phyloP scores from a whole-genome alignment of 2,888 invertebrate genomes.

The Clostera curtula region DNA sequence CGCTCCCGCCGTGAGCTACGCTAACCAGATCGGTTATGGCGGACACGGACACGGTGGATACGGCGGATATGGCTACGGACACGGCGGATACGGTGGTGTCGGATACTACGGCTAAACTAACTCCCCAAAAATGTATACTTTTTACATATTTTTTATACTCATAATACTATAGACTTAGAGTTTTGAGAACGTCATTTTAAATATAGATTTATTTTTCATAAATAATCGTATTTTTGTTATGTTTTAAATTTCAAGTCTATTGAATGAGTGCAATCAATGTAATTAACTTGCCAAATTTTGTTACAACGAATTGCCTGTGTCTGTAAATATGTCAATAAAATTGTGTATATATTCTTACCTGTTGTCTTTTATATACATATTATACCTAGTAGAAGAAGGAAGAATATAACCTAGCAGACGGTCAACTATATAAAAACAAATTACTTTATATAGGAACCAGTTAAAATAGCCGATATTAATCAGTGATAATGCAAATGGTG shows the following conservation, averaged over 20 bases:
- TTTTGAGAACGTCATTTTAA: slow-evolving; percentile 6
- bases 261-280: slow-evolving; percentile 4
- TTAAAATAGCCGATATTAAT: too few species aligned
- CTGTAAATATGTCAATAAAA: slow-evolving; percentile 47
- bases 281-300: slow-evolving; percentile 14
- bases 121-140: slow-evolving; percentile 5
- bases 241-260: slow-evolving; percentile 4
- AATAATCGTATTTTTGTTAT: neutral
- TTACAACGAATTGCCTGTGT: slow-evolving; percentile 35
- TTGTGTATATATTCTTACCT: slow-evolving; percentile 7
- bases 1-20: slow-evolving; percentile 32
- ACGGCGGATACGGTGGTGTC: slow-evolving; percentile 29
- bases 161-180: slow-evolving; percentile 11
- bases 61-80: slow-evolving; percentile 21
- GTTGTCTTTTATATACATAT: neutral
- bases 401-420: too few species aligned
- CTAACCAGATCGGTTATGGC: slow-evolving; percentile 26
- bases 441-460: too few species aligned
- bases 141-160: slow-evolving; percentile 23
- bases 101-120: slow-evolving; percentile 31
- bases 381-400: too few species aligned
- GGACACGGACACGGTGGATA: slow-evolving; percentile 24
- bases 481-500: too few species aligned
- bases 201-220: slow-evolving; percentile 15
- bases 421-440: too few species aligned